Evolutionary conservation across 2,797 vertebrate genomes (phyloP).

Genomic region (Sebastes iracundus): DNA sequence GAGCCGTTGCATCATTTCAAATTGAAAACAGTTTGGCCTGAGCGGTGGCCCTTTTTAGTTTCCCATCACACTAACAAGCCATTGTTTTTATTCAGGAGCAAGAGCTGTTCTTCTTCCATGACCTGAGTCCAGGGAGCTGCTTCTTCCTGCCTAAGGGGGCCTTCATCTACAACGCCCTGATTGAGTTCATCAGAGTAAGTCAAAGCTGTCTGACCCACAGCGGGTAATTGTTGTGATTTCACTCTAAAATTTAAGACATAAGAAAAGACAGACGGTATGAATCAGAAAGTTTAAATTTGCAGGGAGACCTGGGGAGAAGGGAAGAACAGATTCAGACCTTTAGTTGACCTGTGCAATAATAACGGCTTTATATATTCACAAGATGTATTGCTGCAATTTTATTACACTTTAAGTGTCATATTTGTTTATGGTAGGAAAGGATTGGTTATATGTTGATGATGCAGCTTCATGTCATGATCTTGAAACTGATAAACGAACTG

Average conservation of each 20-base stretch:
- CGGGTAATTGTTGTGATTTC: constrained; percentile 30
- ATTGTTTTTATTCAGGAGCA: constrained; percentile 86
- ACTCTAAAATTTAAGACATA: constrained; percentile 4
- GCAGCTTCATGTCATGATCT: not conserved
- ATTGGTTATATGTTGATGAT: not conserved
- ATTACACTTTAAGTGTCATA: not conserved
- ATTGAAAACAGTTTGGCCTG: constrained; percentile 20
- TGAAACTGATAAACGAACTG: not conserved
- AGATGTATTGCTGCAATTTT: not conserved
- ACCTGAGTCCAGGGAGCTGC: constrained; percentile 97
- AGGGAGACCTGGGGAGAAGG: not conserved
- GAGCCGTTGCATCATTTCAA: not conserved
- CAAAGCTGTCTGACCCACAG: not conserved
- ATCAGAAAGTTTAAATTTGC: constrained; percentile 16
- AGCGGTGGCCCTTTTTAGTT: not conserved
- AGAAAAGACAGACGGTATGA: not conserved
- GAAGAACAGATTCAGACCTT: not conserved
- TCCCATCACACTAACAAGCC: not conserved
- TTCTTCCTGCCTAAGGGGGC: constrained; percentile 98
- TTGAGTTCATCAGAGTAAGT: constrained; percentile 95
- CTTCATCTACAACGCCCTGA: constrained; percentile 93
- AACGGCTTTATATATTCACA: not conserved
- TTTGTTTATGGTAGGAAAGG: not conserved
- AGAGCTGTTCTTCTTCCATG: constrained; percentile 98
- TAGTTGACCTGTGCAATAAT: not conserved